Conservation (phyloP, 1,140 invertebrate genomes). For the Leptoteleia sp. region DNA sequence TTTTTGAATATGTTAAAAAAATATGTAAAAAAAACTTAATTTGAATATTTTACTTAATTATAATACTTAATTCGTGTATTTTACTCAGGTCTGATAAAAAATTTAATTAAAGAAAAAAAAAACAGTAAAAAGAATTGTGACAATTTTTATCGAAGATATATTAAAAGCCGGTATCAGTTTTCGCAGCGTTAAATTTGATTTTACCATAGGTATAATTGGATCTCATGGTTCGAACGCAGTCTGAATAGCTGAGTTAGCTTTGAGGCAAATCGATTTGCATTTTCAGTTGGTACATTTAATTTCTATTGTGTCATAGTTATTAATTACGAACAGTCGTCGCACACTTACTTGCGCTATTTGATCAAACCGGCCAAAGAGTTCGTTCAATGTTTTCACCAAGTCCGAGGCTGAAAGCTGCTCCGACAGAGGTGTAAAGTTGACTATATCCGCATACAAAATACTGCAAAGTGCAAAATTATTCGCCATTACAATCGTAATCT, state of each 20-base stretch:
- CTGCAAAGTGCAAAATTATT: constrained; percentile 80
- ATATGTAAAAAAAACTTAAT: too few relatives aligned
- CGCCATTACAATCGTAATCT: too few relatives aligned
- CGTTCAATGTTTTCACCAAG: constrained; percentile 96
- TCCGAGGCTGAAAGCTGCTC: constrained; percentile 96
- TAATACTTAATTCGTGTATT: too few relatives aligned
- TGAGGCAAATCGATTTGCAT: constrained; percentile 33
- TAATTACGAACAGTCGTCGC: not conserved
- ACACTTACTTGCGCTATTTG: constrained; percentile 93
- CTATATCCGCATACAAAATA: constrained; percentile 98
- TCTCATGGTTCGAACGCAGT: constrained; percentile 22
- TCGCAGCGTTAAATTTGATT: constrained; percentile 29
- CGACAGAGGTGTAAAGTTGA: constrained; percentile 97
- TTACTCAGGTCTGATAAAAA: too few relatives aligned
- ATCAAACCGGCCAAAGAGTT: constrained; percentile 98
- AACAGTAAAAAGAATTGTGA: too few relatives aligned
- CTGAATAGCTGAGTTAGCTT: constrained; percentile 34
- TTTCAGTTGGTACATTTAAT: constrained; percentile 22
- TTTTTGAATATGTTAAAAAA: too few relatives aligned
- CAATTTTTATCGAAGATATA: not conserved
- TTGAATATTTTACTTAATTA: too few relatives aligned
- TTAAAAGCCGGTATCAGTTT: constrained; percentile 26
- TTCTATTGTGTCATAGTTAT: constrained; percentile 10
- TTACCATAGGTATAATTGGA: constrained; percentile 24
- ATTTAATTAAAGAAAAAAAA: too few relatives aligned